Conservation (phyloP, 2,888 invertebrate genomes). For the Mesochorus sp. region DNA sequence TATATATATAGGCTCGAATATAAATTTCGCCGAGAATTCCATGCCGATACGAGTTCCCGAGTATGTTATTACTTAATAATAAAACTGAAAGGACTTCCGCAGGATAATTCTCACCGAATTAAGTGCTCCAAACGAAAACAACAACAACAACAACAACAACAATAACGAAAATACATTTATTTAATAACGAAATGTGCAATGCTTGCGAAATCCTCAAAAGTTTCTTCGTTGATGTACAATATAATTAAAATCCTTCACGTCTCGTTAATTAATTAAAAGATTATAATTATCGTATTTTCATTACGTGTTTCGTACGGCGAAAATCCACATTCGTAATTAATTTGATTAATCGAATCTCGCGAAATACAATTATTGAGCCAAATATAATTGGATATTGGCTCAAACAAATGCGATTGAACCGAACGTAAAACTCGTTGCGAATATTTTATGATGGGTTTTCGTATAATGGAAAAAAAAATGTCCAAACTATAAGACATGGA, state of each 20-base stretch:
- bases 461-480: neutral
- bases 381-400: neutral
- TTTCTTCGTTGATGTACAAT: too few relatives aligned
- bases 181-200: neutral
- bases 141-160: neutral
- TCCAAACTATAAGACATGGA: slow-evolving; percentile 13
- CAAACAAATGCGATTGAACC: neutral
- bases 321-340: neutral
- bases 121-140: too few relatives aligned
- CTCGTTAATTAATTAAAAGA: too few relatives aligned
- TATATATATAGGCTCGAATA: too few relatives aligned
- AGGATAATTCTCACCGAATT: slow-evolving; percentile 22
- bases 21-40: slow-evolving; percentile 40
- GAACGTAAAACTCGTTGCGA: neutral
- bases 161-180: neutral
- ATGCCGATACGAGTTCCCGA: slow-evolving; percentile 22
- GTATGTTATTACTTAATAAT: slow-evolving; percentile 29
- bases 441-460: neutral
- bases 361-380: neutral
- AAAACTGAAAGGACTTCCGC: slow-evolving; percentile 44
- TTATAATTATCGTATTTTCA: too few relatives aligned
- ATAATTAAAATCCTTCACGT: too few relatives aligned
- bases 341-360: neutral
- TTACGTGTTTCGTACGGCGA: too few relatives aligned
- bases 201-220: neutral